Conservation (phyloP, 2,888 invertebrate species). For the Leptopterna dolabrata region DNA sequence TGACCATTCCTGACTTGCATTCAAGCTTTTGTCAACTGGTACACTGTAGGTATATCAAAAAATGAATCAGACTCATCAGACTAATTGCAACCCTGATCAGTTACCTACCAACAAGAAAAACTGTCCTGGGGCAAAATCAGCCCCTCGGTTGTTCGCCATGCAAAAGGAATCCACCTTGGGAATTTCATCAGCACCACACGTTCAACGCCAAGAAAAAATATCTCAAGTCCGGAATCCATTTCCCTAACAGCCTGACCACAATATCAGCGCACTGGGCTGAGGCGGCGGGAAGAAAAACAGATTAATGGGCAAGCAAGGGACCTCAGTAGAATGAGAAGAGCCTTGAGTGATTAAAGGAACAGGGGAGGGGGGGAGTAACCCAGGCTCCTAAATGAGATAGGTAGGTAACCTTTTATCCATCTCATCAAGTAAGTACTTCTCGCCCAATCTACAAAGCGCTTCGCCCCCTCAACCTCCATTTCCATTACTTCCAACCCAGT, state of each 20-base stretch:
- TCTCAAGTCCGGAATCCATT: neutral
- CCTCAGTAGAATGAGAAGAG: neutral
- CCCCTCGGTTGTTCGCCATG: too few species aligned
- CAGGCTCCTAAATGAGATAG: slow-evolving; percentile 46
- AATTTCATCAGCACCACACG: too few species aligned
- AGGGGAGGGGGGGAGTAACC: neutral
- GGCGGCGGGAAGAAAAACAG: neutral
- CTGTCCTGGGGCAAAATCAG: too few species aligned
- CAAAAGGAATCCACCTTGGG: too few species aligned
- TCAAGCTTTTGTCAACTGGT: too few species aligned
- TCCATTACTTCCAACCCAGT: slow-evolving; percentile 38
- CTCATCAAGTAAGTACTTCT: slow-evolving; percentile 55
- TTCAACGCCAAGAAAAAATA: too few species aligned
- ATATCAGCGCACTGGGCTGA: neutral
- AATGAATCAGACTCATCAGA: too few species aligned
- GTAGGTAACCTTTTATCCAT: slow-evolving; percentile 54
- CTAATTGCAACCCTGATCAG: too few species aligned
- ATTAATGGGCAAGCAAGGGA: slow-evolving; percentile 1
- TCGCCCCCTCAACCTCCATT: slow-evolving; percentile 16
- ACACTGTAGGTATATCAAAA: too few species aligned
- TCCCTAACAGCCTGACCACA: neutral
- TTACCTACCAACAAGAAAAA: too few species aligned
- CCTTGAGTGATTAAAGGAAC: slow-evolving; percentile 26
- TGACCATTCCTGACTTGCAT: too few species aligned
- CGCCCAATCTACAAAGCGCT: slow-evolving; percentile 55